These are phyloP conservation scores for Scleropages formosus DNA, from an alignment of 2,797 vertebrate species.

Conservation along the genomic window DNA sequence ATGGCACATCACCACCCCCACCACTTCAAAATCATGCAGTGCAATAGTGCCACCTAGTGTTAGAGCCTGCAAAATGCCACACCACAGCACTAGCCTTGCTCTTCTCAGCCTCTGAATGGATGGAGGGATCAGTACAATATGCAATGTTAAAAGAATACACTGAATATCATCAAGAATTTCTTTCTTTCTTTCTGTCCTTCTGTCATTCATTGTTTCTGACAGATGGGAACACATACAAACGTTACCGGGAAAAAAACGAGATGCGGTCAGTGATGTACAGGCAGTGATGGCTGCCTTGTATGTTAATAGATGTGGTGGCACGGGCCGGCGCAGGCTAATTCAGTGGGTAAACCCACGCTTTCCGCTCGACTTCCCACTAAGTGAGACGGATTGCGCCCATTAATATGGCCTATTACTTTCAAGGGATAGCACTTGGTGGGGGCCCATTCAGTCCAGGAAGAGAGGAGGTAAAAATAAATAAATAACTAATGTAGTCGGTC, in stretches of 20 bases:
- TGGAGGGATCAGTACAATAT: background rate
- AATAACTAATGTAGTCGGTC: slow-evolving; percentile 41
- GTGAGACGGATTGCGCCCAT: slow-evolving; percentile 42
- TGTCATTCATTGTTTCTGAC: background rate
- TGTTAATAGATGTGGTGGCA: slow-evolving; percentile 28
- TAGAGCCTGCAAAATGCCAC: background rate
- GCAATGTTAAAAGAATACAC: background rate
- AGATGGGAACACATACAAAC: background rate
- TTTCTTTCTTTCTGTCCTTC: no score
- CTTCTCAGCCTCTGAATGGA: background rate
- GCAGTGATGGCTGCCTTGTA: slow-evolving; percentile 27
- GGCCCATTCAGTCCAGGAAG: slow-evolving; percentile 26
- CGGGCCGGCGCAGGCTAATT: slow-evolving; percentile 2
- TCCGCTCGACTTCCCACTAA: slow-evolving; percentile 35
- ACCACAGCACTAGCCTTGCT: background rate
- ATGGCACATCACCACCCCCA: background rate
- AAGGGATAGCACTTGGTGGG: slow-evolving; percentile 30
- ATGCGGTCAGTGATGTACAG: background rate
- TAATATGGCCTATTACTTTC: slow-evolving; percentile 42
- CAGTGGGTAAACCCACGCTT: slow-evolving; percentile 30
- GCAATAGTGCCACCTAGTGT: slow-evolving; percentile 71
- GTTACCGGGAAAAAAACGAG: no score
- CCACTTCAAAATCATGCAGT: slow-evolving; percentile 35
- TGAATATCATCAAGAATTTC: background rate
- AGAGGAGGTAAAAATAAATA: slow-evolving; percentile 13